phyloP scores from a whole-genome alignment of 2,888 invertebrate species.

The Drosophila lacicola region DNA sequence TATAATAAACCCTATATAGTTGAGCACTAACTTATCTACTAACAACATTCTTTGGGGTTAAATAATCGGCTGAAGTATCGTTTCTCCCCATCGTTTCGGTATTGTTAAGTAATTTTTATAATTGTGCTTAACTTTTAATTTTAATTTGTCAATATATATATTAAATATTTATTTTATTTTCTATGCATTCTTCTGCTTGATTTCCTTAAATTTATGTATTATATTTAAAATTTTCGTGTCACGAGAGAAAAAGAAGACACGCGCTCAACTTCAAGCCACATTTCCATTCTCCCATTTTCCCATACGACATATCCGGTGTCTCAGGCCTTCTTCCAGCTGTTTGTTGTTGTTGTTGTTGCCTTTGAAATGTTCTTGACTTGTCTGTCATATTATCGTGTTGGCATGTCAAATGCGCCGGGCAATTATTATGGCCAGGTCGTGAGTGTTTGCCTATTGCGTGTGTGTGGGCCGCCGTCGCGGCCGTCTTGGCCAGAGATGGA shows the following conservation, averaged over 20 bases:
- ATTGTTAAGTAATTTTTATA: no score
- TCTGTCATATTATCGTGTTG: slow-evolving; percentile 80
- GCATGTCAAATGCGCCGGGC: slow-evolving; percentile 71
- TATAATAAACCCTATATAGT: no score
- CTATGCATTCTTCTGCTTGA: no score
- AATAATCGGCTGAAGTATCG: no score
- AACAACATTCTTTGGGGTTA: no score
- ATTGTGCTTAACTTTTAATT: no score
- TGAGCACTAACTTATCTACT: no score
- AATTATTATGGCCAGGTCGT: slow-evolving; percentile 48
- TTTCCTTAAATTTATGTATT: no score
- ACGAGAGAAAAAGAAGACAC: neutral
- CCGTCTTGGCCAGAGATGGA: slow-evolving; percentile 35
- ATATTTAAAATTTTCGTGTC: neutral
- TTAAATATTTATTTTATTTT: no score
- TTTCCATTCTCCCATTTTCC: neutral
- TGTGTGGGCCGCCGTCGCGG: slow-evolving; percentile 63
- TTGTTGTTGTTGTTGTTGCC: slow-evolving; percentile 29
- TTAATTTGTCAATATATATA: no score
- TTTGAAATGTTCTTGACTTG: slow-evolving; percentile 71
- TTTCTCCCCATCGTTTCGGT: no score
- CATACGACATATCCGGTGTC: slow-evolving; percentile 55
- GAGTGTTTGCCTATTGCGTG: slow-evolving; percentile 50
- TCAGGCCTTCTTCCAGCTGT: neutral
- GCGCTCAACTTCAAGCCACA: neutral